A percentile compares a stretch with the other conserved stretches of the same genome.
Conservation (phyloP, 2,797 vertebrate species). For the Holocentrus rufus region DNA sequence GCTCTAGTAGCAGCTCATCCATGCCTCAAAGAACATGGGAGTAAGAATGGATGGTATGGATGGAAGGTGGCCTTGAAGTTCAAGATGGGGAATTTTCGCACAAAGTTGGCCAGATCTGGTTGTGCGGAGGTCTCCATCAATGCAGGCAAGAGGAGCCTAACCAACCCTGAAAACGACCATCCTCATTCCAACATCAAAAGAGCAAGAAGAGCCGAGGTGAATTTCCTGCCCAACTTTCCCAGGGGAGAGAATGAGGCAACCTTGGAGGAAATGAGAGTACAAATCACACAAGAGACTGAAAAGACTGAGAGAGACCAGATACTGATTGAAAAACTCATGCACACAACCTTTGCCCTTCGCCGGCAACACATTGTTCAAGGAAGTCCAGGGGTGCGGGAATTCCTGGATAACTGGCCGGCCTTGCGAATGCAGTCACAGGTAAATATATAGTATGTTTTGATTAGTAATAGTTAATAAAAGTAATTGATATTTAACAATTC, state of each 20-base stretch:
- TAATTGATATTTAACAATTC: too few species aligned
- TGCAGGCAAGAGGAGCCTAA: constrained; percentile 22
- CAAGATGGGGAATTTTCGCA: constrained; percentile 24
- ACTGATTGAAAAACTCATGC: constrained; percentile 33
- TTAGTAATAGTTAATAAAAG: too few species aligned
- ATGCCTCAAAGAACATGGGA: constrained; percentile 7
- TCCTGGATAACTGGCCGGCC: constrained; percentile 2
- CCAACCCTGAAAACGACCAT: constrained; percentile 23
- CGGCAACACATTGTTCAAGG: not conserved
- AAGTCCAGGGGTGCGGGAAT: not conserved
- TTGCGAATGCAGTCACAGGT: too few species aligned
- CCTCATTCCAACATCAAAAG: constrained; percentile 35
- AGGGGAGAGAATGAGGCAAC: constrained; percentile 13
- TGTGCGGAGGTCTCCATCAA: constrained; percentile 27
- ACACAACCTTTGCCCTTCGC: constrained; percentile 26
- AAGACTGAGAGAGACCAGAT: constrained; percentile 18
- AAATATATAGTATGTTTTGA: too few species aligned
- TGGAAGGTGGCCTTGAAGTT: constrained; percentile 6
- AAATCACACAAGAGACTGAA: constrained; percentile 9
- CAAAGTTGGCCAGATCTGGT: constrained; percentile 42
- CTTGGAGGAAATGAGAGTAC: constrained; percentile 15
- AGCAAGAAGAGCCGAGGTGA: constrained; percentile 26
- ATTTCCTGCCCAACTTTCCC: constrained; percentile 35
- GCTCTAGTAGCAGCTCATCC: not conserved
- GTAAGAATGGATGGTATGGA: not conserved